Evolutionary conservation across 2,888 invertebrate species (phyloP).

Genomic region (Ariolimax columbianus): DNA sequence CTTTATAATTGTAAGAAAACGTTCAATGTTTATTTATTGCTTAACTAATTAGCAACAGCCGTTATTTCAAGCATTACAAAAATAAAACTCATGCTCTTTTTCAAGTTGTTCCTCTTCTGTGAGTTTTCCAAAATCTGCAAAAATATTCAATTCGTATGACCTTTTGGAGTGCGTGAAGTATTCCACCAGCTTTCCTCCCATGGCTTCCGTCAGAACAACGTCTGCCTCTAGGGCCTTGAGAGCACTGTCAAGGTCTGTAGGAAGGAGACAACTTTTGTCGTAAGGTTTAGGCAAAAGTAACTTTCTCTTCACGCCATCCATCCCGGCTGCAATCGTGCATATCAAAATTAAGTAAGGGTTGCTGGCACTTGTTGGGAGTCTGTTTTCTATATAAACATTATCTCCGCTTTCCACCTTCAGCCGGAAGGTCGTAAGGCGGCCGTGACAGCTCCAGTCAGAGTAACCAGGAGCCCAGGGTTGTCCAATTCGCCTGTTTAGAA

Average conservation of each 20-base stretch:
- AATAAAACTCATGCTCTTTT: constrained; percentile 34
- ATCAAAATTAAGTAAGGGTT: constrained; percentile 50
- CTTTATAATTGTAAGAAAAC: no score
- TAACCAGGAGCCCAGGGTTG: constrained; percentile 11
- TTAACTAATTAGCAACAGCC: no score
- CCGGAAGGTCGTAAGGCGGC: constrained; percentile 9
- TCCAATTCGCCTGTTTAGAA: constrained; percentile 14
- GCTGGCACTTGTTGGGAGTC: constrained; percentile 48
- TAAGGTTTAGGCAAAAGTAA: constrained; percentile 4
- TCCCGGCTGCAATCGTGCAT: constrained; percentile 47
- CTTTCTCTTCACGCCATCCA: constrained; percentile 53
- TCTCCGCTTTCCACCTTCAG: constrained; percentile 28
- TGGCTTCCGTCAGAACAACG: constrained; percentile 34
- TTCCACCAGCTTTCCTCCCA: constrained; percentile 45
- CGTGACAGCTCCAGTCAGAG: constrained; percentile 28
- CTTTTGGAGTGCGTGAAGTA: constrained; percentile 40
- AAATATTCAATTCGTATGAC: constrained; percentile 29
- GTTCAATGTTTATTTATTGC: no score
- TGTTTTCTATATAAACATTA: constrained; percentile 50
- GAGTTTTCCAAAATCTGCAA: background rate
- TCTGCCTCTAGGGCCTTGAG: constrained; percentile 48
- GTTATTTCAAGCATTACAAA: constrained; percentile 1
- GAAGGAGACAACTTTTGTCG: background rate
- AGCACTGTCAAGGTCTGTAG: constrained; percentile 34
- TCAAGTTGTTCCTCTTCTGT: constrained; percentile 12